Evolutionary conservation across 2,888 invertebrate species (phyloP).

Genomic region (Arenicola marina): DNA sequence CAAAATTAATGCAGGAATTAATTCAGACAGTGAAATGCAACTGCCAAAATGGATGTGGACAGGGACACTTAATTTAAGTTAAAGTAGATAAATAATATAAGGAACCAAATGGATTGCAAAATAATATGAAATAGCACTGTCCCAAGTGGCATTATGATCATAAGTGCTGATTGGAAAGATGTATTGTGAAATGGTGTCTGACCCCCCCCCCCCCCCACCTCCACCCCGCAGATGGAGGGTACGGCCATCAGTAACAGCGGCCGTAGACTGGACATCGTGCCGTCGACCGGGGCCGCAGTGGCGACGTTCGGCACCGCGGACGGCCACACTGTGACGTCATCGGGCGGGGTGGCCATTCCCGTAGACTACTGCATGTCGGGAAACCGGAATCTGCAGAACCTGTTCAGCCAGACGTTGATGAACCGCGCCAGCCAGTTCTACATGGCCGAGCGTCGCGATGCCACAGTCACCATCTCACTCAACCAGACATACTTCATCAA

Average conservation of each 20-base stretch:
- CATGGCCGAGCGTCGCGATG: constrained; percentile 14
- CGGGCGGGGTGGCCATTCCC: background rate
- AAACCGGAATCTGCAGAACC: background rate
- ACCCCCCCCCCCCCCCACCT: no score
- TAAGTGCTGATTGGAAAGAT: no score
- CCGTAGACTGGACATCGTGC: background rate
- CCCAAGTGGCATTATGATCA: no score
- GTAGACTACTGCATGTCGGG: background rate
- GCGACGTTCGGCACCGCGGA: constrained; percentile 5
- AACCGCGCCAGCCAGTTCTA: background rate
- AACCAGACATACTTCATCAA: constrained; percentile 34
- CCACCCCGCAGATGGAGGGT: constrained; percentile 6
- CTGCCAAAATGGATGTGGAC: no score
- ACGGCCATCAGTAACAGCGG: constrained; percentile 2
- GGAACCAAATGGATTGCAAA: no score
- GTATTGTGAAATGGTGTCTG: no score
- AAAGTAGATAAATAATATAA: no score
- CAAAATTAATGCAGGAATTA: background rate
- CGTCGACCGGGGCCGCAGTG: constrained; percentile 22
- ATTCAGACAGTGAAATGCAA: no score
- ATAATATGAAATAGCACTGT: no score
- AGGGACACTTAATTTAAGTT: no score
- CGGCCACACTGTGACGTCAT: constrained; percentile 7
- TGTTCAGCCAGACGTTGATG: constrained; percentile 10
- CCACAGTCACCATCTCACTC: constrained; percentile 36